phyloP scores from a whole-genome alignment of 2,797 vertebrate genomes.

The Agapornis canus region DNA sequence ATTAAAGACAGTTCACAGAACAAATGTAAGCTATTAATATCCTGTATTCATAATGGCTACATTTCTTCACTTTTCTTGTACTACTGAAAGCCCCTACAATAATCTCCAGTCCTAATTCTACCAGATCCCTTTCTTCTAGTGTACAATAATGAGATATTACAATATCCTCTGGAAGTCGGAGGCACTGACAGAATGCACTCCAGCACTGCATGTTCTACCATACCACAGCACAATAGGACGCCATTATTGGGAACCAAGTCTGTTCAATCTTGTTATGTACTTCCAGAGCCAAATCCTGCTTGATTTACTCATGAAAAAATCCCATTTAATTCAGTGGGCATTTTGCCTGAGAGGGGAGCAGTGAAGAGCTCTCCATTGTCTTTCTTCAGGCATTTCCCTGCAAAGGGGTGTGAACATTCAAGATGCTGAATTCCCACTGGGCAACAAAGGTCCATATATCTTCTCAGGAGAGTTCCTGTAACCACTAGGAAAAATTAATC shows the following conservation, averaged over 20 bases:
- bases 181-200: constrained; percentile 46
- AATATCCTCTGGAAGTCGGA: constrained; percentile 44
- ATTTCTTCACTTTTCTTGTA: constrained; percentile 25
- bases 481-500: neutral
- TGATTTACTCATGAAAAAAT: constrained; percentile 54
- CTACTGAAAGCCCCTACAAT: constrained; percentile 30
- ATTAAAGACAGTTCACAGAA: constrained; percentile 11
- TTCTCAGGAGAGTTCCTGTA: neutral
- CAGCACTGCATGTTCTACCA: constrained; percentile 50
- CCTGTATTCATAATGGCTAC: neutral
- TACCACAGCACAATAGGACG: constrained; percentile 36
- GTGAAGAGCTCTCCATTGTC: neutral
- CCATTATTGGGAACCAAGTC: constrained; percentile 47
- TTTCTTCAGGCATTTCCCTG: neutral
- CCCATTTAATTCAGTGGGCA: constrained; percentile 56
- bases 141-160: constrained; percentile 53
- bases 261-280: constrained; percentile 56
- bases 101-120: constrained; percentile 56
- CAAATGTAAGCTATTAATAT: constrained; percentile 57
- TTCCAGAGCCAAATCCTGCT: constrained; percentile 66
- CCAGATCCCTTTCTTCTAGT: constrained; percentile 38
- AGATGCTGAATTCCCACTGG: neutral
- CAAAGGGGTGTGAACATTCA: neutral
- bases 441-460: neutral
- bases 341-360: constrained; percentile 44